These are phyloP conservation scores for Epizoanthus scotinus DNA, from an alignment of 92 coral and sea anemone species.

Conservation along the genomic window DNA sequence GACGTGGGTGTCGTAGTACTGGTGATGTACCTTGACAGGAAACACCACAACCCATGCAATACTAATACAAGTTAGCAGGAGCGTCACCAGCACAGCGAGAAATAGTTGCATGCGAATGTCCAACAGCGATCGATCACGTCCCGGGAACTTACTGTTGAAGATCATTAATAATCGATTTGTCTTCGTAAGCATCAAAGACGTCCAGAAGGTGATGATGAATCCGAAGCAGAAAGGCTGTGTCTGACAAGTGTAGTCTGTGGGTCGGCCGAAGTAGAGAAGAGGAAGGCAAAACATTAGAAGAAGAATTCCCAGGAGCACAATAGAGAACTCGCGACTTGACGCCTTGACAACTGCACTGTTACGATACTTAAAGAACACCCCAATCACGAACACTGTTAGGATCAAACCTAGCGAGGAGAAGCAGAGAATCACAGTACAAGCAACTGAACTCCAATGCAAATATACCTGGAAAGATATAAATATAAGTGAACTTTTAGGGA, in stretches of 20 bases:
- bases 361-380: conserved; percentile 67
- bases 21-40: conserved; percentile 73
- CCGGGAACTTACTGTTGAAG: conserved; percentile 74
- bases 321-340: conserved; percentile 83
- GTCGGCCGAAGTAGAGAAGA: conserved; percentile 73
- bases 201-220: conserved; percentile 76
- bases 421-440: conserved; percentile 64
- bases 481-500: not conserved
- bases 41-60: conserved; percentile 59
- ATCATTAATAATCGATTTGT: conserved; percentile 86
- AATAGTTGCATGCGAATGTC: conserved; percentile 74
- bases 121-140: conserved; percentile 57
- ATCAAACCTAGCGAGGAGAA: conserved; percentile 70
- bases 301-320: conserved; percentile 71
- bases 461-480: conserved; percentile 39
- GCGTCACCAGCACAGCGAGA: conserved; percentile 63
- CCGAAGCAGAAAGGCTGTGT: conserved; percentile 80
- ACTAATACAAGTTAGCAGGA: conserved; percentile 38
- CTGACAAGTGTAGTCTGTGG: conserved; percentile 62
- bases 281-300: conserved; percentile 76
- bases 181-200: conserved; percentile 90
- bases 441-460: conserved; percentile 66
- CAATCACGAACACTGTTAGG: conserved; percentile 66
- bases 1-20: conserved; percentile 66
- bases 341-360: conserved; percentile 94